Base-by-base conservation (phyloP, 2,113 vertebrate species). In the Oncorhynchus gorbuscha region DNA sequence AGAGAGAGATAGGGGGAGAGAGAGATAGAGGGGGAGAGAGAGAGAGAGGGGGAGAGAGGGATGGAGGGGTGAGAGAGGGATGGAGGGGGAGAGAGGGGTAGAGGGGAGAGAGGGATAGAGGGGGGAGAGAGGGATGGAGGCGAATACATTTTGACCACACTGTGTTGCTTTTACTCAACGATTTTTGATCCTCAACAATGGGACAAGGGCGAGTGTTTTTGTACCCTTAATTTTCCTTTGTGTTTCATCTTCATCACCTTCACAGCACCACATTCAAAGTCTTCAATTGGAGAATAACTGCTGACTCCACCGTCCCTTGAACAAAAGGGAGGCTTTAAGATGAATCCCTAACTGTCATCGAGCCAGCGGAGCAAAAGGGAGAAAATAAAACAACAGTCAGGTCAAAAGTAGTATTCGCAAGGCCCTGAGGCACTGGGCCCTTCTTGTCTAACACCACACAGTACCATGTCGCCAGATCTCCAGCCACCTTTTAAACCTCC, bases 181-280 rank as follows among this genome's bases (percentile, higher is more conserved):
- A 90, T 95, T 95, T 95, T 92, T 94, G 94, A 95, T 94, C 92
- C 93, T 87, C 90, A 89, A 95, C 93, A 95, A 94, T 94, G 93
- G 93, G 90, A 95, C 93, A 94, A 94, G 92, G 90, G 93, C 80
- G 76, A 86, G 88, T 91, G 94, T 94, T 92, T 93, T 92, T 92
- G 89, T 92, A 89, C 79, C 88, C 88, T 93, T 94, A 90, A 93
- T 94, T 93, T 93, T 88, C 88, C 88, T 93, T 93, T 93, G 89
- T 94, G 89, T 92, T 91, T 90, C 82, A 86, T 90, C 90, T 91
- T 93, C 90, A 90, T 91, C 89, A 87, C 92, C 87, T 92, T 89
- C 87, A 90, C 72, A 85, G 49, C 76, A 73, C 13, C 74, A 76
- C 84, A 82, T 78, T 92, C 80, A 89, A 85, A 91, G 89, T 88